A percentile compares a stretch with the other conserved stretches of the same genome.
Conservation (phyloP, 2,113 vertebrate species). For the Myxocyprinus asiaticus region DNA sequence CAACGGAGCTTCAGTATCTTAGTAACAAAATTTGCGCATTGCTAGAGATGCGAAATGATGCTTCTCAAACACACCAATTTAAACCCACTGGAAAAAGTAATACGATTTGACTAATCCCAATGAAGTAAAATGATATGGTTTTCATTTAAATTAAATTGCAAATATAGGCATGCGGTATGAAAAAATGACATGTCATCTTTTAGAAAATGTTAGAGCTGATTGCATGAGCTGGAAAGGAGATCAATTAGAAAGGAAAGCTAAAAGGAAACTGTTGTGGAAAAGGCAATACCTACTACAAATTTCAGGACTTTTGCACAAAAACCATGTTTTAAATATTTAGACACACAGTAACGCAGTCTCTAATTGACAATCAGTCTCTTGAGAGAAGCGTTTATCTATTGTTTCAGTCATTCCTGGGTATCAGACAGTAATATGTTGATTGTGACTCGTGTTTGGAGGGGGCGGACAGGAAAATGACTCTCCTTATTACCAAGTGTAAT, state of each 20-base stretch:
- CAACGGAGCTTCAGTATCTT: constrained; percentile 56
- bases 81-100: constrained; percentile 7
- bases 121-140: not conserved
- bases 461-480: constrained; percentile 46
- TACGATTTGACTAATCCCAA: constrained; percentile 14
- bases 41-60: constrained; percentile 30
- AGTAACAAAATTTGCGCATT: constrained; percentile 57
- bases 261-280: too few relatives aligned
- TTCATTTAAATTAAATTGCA: not conserved
- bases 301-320: not conserved
- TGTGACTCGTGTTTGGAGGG: constrained; percentile 44
- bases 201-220: too few relatives aligned
- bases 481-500: constrained; percentile 18
- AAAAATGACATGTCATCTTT: too few relatives aligned
- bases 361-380: not conserved
- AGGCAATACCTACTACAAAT: not conserved
- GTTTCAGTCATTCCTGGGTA: constrained; percentile 2
- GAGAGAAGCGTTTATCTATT: constrained; percentile 4
- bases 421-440: constrained; percentile 22
- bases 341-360: not conserved
- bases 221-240: too few relatives aligned
- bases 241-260: too few relatives aligned
- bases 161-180: too few relatives aligned
- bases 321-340: not conserved
- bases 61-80: constrained; percentile 37